Conservation (phyloP, 2,797 vertebrate species). For the Muscicapa comitata region DNA sequence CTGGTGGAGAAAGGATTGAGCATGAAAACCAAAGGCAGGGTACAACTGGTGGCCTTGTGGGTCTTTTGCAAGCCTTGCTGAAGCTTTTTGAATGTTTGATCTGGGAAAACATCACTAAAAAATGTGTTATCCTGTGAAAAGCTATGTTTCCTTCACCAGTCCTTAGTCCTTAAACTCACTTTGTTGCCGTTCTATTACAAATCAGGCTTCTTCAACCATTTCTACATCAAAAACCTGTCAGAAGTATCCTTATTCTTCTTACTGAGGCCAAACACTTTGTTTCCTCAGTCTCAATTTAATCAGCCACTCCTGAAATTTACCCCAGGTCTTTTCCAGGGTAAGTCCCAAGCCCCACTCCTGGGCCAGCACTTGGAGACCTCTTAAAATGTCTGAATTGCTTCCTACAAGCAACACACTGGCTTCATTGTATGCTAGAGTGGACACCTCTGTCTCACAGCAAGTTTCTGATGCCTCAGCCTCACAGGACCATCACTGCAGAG, state of each 20-base stretch:
- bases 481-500: background rate
- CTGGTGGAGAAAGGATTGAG: background rate
- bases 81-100: background rate
- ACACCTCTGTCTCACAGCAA: background rate
- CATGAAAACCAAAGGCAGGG: background rate
- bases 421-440: background rate
- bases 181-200: background rate
- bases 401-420: background rate
- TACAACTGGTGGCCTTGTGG: background rate
- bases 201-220: background rate
- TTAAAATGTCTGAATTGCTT: background rate
- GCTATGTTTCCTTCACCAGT: background rate
- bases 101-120: background rate
- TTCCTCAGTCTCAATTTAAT: background rate
- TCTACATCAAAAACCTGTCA: background rate
- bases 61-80: background rate
- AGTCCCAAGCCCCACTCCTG: background rate
- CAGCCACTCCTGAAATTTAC: background rate
- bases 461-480: background rate
- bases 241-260: background rate
- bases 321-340: background rate
- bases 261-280: background rate
- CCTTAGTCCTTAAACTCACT: background rate
- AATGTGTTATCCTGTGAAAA: background rate
- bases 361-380: background rate